Percentiles rank a stretch among this genome's conserved stretches.
Evolutionary conservation across 2,113 vertebrate genomes (phyloP).

Genomic region (Sorex araneus): DNA sequence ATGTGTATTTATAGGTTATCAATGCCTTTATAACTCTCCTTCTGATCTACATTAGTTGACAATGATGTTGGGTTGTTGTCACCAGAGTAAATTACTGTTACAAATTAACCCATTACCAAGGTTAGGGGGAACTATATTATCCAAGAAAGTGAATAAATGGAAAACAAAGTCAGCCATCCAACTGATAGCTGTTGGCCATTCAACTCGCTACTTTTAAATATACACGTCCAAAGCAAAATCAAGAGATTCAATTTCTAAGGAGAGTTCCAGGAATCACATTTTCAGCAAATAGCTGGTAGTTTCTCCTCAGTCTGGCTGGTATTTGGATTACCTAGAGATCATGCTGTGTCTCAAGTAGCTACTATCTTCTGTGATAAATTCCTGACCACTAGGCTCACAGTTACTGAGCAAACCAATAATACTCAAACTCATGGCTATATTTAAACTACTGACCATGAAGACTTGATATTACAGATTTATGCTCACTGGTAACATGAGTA

Average conservation of each 20-base stretch:
- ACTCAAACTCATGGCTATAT: background rate
- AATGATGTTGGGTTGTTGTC: background rate
- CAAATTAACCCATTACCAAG: conserved; percentile 39
- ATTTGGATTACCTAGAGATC: background rate
- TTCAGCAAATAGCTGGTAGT: background rate
- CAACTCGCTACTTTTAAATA: background rate
- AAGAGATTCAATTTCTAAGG: background rate
- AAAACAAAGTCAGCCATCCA: conserved; percentile 34
- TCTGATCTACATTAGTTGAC: conserved; percentile 32
- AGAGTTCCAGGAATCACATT: background rate
- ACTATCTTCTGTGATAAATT: conserved; percentile 10
- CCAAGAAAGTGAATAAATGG: conserved; percentile 16
- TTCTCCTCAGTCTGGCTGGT: background rate
- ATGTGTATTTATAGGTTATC: conserved; percentile 28
- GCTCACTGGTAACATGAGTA: conserved; percentile 4
- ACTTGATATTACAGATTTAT: background rate
- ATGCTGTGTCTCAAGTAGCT: background rate
- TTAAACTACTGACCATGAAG: background rate
- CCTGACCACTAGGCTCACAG: background rate
- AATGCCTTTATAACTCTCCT: conserved; percentile 7
- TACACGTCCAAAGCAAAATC: background rate
- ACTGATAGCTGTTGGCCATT: no score
- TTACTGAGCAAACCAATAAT: background rate
- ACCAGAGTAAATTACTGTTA: conserved; percentile 37
- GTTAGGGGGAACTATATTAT: conserved; percentile 14